Evolutionary conservation across 2,113 vertebrate species (phyloP).

Genomic region (Fulmarus glacialis): DNA sequence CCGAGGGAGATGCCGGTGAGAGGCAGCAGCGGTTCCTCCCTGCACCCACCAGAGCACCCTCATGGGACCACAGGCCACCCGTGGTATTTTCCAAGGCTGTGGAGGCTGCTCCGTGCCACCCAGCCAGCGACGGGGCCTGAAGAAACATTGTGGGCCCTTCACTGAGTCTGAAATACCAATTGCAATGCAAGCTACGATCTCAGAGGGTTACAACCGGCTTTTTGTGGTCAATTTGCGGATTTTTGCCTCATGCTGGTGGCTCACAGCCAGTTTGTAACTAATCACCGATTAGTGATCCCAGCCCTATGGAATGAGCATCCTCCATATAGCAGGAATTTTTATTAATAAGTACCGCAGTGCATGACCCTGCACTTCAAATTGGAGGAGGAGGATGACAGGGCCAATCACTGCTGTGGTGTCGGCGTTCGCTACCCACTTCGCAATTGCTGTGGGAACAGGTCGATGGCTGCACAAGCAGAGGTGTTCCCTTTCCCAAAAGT

Average conservation of each 20-base stretch:
- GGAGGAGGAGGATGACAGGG: not conserved
- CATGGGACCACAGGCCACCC: rapidly evolving
- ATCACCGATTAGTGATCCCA: not conserved
- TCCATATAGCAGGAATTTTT: not conserved
- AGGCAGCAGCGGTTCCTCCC: not conserved
- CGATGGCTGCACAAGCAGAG: not conserved
- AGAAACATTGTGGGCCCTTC: not conserved
- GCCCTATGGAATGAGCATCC: not conserved
- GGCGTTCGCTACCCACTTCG: not conserved
- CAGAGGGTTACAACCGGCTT: not conserved
- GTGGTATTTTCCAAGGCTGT: not conserved
- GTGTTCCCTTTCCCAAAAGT: not conserved
- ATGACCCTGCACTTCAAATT: not conserved
- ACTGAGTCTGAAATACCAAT: not conserved
- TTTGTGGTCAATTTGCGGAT: not conserved
- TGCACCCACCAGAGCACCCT: not conserved
- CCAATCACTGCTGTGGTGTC: not conserved
- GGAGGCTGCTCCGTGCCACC: not conserved
- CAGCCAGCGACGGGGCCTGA: not conserved
- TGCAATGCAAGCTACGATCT: not conserved
- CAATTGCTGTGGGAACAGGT: not conserved
- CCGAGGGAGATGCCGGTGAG: rapidly evolving
- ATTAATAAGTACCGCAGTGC: not conserved
- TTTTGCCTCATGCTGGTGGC: not conserved
- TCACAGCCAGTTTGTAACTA: not conserved